A percentile compares a stretch with the other conserved stretches of the same genome.
phyloP scores from a whole-genome alignment of 2,888 invertebrate species.

The Drosophila antonietae region DNA sequence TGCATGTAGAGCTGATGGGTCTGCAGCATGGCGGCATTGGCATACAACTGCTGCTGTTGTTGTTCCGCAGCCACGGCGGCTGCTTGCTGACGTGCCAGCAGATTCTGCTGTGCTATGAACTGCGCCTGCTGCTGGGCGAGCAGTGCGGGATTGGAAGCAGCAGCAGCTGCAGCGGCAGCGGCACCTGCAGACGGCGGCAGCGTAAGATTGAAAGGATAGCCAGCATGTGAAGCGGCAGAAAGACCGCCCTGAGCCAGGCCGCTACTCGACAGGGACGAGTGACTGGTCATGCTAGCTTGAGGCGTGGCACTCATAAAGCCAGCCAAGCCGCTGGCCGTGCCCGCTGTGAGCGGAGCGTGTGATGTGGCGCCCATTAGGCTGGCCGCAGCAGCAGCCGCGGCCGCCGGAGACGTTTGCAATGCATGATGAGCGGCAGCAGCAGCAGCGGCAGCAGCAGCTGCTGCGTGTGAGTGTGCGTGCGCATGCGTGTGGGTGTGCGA shows the following conservation, averaged over 20 bases:
- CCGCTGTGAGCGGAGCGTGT: conserved; percentile 44
- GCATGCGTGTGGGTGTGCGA: conserved; percentile 58
- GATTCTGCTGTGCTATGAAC: conserved; percentile 89
- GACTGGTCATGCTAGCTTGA: conserved; percentile 53
- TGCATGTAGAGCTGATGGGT: conserved; percentile 73
- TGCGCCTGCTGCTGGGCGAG: conserved; percentile 86
- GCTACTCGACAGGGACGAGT: conserved; percentile 52
- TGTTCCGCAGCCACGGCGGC: conserved; percentile 85
- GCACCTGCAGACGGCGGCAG: conserved; percentile 79
- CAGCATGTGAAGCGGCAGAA: conserved; percentile 38
- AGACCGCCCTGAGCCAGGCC: conserved; percentile 54
- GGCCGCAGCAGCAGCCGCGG: conserved; percentile 55
- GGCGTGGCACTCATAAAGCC: conserved; percentile 57
- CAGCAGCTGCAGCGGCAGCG: conserved; percentile 40
- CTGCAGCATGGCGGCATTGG: conserved; percentile 72
- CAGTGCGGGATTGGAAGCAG: conserved; percentile 82
- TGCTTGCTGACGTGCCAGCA: conserved; percentile 89
- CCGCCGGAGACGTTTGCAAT: conserved; percentile 61
- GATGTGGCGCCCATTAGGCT: conserved; percentile 38
- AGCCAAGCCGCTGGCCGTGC: conserved; percentile 49
- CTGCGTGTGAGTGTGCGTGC: conserved; percentile 57
- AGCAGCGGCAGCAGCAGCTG: conserved; percentile 62
- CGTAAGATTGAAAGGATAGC: conserved; percentile 81
- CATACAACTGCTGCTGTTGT: conserved; percentile 76
- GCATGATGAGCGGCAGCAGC: conserved; percentile 65